phyloP scores from a whole-genome alignment of 2,797 vertebrate species.

The Protosalanx chinensis region DNA sequence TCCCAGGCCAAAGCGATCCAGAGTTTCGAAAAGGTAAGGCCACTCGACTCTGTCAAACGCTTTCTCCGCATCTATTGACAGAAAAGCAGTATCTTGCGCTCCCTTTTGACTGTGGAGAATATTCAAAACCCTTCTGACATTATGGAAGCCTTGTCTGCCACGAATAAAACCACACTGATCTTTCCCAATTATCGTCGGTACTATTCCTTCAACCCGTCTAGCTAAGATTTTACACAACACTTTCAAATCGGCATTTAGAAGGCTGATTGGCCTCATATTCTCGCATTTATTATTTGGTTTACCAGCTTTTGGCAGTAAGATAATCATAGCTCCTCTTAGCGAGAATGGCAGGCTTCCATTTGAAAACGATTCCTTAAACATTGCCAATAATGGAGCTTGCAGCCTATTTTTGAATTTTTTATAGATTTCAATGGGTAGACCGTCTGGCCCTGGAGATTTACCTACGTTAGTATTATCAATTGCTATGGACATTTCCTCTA shows the following conservation, averaged over 20 bases:
- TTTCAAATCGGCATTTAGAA: background rate
- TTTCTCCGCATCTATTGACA: conserved; percentile 4
- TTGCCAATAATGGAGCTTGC: background rate
- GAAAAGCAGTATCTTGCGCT: conserved; percentile 5
- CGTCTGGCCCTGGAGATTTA: background rate
- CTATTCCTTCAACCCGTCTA: fast-evolving
- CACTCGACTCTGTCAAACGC: conserved; percentile 8
- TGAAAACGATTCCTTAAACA: background rate
- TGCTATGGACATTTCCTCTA: background rate
- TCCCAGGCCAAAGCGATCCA: conserved; percentile 18
- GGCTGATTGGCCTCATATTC: background rate
- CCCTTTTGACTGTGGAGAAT: conserved; percentile 19
- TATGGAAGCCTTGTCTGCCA: conserved; percentile 17
- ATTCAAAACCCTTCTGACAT: conserved; percentile 18
- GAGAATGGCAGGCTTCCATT: background rate
- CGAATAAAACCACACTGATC: conserved; percentile 12
- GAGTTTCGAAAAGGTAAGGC: conserved; percentile 13
- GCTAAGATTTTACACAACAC: background rate
- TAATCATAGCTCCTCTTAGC: background rate
- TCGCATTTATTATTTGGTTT: background rate
- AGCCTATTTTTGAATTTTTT: background rate
- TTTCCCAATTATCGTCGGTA: too few species aligned
- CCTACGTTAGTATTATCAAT: background rate
- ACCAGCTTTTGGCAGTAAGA: background rate
- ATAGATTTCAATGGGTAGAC: background rate